Base-by-base conservation (phyloP, 2,113 vertebrate species). In the Cynoglossus semilaevis region DNA sequence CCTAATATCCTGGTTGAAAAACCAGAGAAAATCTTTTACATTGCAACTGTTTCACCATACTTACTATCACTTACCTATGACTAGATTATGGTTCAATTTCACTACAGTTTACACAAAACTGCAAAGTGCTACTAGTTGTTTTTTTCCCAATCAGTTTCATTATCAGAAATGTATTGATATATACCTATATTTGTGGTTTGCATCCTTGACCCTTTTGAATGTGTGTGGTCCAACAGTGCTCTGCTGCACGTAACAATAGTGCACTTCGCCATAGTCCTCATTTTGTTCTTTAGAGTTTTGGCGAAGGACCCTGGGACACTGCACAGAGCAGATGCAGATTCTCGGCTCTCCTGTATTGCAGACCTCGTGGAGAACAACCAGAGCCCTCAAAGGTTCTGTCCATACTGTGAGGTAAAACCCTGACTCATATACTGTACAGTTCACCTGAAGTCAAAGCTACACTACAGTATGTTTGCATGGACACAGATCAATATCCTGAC, bases 391-490 rank as follows among this genome's bases (percentile, higher is more conserved):
- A 81, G 65, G 42, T 93, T 92, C 78, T 93, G 92, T 74, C 88
- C 89, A n/a, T 88, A 90, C 80, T 93, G 92, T 85, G 92, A 93
- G 89, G 91, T 91, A 59, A 74, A 66, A 43, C n/a, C 15, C 44
- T 17, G 12, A 40, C 3, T 11, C 37, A 42, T 14, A 42, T 3
- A 15, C 13, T 15, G 13, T 42, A 29, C 22, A 29, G 6, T 2
- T 29, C 22, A 29, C 22, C 22, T 29, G 22, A 4, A 29, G 22
- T 29, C 22, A 29, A 29, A 29, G 22, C 6, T 29, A 29, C 22
- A 29, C 3, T 29, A 29, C 22, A 29, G 22, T 29, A 29, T 29
- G n/a, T n/a, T n/a, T n/a, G n/a, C n/a, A n/a, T n/a, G n/a, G n/a
- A n/a, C n/a, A n/a, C n/a, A n/a, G n/a, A n/a, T n/a, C n/a, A n/a